Percentiles rank a stretch among this genome's conserved stretches.
Evolutionary conservation across 2,888 invertebrate species (phyloP).

Genomic region (Actias luna): DNA sequence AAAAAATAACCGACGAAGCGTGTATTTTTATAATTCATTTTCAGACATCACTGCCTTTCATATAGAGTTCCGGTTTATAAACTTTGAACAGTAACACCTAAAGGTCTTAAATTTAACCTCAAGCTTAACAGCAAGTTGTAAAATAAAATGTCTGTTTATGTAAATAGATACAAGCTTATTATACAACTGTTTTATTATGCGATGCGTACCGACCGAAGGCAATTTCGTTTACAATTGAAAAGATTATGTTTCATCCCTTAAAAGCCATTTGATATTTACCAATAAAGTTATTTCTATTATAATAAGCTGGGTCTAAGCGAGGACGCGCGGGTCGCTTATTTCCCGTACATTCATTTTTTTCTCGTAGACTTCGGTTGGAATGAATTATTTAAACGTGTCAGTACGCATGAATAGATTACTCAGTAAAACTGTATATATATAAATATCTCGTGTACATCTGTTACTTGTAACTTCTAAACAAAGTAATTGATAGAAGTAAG

Average conservation of each 20-base stretch:
- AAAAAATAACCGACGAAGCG: too few relatives aligned
- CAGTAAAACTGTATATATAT: background rate
- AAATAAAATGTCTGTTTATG: background rate
- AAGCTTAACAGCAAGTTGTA: background rate
- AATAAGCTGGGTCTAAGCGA: background rate
- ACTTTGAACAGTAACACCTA: too few relatives aligned
- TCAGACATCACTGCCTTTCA: too few relatives aligned
- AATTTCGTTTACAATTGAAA: constrained; percentile 16
- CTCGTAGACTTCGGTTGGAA: background rate
- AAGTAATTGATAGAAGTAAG: too few relatives aligned
- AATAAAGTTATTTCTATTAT: constrained; percentile 18
- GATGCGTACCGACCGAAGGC: background rate
- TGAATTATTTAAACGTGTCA: background rate
- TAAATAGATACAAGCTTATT: background rate
- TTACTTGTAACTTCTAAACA: too few relatives aligned
- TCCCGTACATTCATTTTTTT: background rate
- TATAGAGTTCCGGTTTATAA: too few relatives aligned
- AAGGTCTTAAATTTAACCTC: too few relatives aligned
- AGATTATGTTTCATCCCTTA: constrained; percentile 12
- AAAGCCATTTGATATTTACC: constrained; percentile 17
- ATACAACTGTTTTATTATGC: background rate
- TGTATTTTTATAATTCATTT: too few relatives aligned
- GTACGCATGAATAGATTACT: background rate
- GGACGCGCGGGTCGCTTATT: background rate
- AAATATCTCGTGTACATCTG: too few relatives aligned